phyloP scores from a whole-genome alignment of 2,888 invertebrate species.

The Tiliacea aurago region DNA sequence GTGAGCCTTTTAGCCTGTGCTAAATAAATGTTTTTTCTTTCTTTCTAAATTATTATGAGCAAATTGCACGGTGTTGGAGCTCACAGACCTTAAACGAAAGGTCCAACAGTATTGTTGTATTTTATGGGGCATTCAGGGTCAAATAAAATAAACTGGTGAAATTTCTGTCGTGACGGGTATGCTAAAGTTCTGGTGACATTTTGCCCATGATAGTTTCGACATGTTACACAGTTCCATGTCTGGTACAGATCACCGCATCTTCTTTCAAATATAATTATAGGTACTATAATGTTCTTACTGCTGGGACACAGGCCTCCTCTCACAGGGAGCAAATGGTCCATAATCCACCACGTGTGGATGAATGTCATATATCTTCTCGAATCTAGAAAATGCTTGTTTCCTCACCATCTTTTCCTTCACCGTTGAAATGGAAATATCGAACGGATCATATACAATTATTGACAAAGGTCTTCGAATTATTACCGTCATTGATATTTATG shows the following conservation, averaged over 20 bases:
- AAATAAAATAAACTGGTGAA: too few relatives aligned
- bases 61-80: not conserved
- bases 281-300: too few relatives aligned
- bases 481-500: slow-evolving; percentile 22
- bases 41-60: not conserved
- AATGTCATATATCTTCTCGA: not conserved
- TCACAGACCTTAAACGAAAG: not conserved
- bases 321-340: not conserved
- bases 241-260: too few relatives aligned
- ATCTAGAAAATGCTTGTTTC: not conserved
- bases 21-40: too few relatives aligned
- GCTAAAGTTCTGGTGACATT: too few relatives aligned
- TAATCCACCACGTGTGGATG: not conserved
- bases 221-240: too few relatives aligned
- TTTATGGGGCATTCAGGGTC: too few relatives aligned
- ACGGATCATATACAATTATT: not conserved
- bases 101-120: not conserved
- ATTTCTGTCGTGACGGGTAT: too few relatives aligned
- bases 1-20: too few relatives aligned
- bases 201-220: too few relatives aligned
- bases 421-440: not conserved
- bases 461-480: not conserved
- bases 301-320: not conserved
- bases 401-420: not conserved
- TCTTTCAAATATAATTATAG: too few relatives aligned